Base-by-base conservation (phyloP, 2,888 invertebrate species). In the Acanthoscelides obtectus region DNA sequence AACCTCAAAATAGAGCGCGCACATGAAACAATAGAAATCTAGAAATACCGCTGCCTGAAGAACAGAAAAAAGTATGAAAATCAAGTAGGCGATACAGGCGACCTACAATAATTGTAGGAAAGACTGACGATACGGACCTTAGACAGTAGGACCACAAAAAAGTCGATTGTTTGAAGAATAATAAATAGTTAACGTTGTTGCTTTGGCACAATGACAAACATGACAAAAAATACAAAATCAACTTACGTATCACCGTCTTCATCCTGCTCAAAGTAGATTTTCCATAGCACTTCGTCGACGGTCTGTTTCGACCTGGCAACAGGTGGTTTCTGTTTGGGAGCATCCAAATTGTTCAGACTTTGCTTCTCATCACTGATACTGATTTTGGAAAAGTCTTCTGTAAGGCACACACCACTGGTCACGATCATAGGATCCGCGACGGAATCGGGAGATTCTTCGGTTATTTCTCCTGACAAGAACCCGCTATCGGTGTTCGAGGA, bases 221-320 rank as follows among this genome's bases (percentile, higher is more conserved):
- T n/a, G n/a, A n/a, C n/a, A 45, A 12, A 45, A 1, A 12, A 45
- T 45, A 45, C 6, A 6, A 12, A 45, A 45, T 25, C 64, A 73
- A 91, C 95, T 93, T 89, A 95, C 95, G 95, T 95, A 85, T 96
- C 95, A 77, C 95, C 96, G 79, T 94, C 94, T 76, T 92, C 91
- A 83, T 95, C 93, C 80, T 93, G 94, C 77, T 90, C 88, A 83
- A 91, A 94, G 78, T 91, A 91, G 77, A 90, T 85, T 80, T 90
- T 88, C 89, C 92, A 90, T 22, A 74, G 79, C 68, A 80, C 78
- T 69, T 79, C 77, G 63, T 74, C 71, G 27, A 79, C 74, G 68
- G 76, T 74, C 45, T 71, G 20, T 64, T 70, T 73, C 64, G 71
- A 68, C 19, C 73, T 68, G 25, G 73, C 77, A 73, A 76, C 80